Evolutionary conservation across 2,888 invertebrate species (phyloP).

Genomic region (Cantharis rustica): DNA sequence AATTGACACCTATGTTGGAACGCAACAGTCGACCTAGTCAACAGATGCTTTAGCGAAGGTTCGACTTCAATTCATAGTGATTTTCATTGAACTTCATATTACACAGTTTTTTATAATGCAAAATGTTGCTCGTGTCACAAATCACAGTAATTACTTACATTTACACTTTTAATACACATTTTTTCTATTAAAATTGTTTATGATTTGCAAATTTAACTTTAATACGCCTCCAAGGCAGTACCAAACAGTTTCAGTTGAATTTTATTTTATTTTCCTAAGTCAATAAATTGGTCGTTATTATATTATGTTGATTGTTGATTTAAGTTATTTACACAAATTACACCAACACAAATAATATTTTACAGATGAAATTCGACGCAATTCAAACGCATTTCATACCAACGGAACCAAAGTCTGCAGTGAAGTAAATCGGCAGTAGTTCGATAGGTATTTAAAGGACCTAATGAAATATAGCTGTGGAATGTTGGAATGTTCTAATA

Average conservation of each 20-base stretch:
- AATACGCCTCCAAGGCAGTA: not conserved
- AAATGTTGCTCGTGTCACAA: not conserved
- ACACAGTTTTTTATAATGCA: slow-evolving; percentile 4
- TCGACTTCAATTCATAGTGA: slow-evolving; percentile 24
- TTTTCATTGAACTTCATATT: slow-evolving; percentile 14
- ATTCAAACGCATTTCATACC: slow-evolving; percentile 61
- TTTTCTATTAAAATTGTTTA: not conserved
- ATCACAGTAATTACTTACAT: not conserved
- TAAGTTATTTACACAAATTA: slow-evolving; percentile 3
- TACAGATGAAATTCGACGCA: slow-evolving; percentile 63
- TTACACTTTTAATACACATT: not conserved
- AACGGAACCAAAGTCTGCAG: slow-evolving; percentile 65
- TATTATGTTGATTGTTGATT: not conserved
- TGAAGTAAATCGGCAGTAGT: slow-evolving; percentile 49
- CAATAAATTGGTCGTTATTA: not conserved
- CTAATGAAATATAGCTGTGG: slow-evolving; percentile 22
- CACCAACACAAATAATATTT: slow-evolving; percentile 39
- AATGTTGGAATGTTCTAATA: slow-evolving; percentile 27
- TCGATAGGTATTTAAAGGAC: slow-evolving; percentile 28
- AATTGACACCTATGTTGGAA: slow-evolving; percentile 35
- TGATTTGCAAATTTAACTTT: not conserved
- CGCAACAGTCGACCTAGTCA: slow-evolving; percentile 35
- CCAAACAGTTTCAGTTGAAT: not conserved
- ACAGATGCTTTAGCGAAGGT: slow-evolving; percentile 36
- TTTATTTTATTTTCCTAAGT: not conserved